A percentile compares a stretch with the other conserved stretches of the same genome.
phyloP scores from a whole-genome alignment of 1,140 invertebrate genomes.

The Caenorhabditis briggsae region DNA sequence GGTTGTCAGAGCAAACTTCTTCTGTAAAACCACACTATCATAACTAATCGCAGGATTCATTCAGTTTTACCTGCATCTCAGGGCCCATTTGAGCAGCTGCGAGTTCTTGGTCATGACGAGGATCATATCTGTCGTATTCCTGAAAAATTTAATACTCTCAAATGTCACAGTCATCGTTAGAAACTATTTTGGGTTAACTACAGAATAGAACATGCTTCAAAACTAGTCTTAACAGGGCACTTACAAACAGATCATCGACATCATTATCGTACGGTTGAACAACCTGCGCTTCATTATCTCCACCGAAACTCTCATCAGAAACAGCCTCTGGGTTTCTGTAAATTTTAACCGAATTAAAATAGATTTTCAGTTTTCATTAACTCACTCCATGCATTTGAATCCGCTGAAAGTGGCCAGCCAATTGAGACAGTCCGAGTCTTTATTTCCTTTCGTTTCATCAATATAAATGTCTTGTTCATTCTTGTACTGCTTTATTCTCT shows the following conservation, averaged over 20 bases:
- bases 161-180: too few species aligned
- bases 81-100: conserved; percentile 3
- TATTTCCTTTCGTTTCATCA: neutral
- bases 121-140: neutral
- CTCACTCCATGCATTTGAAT: conserved; percentile 47
- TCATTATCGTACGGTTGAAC: neutral
- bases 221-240: neutral
- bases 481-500: neutral
- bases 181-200: too few species aligned
- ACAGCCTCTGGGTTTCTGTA: neutral
- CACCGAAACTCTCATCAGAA: neutral
- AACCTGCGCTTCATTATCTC: neutral
- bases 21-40: neutral
- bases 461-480: neutral
- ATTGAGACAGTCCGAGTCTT: conserved; percentile 28
- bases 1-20: neutral
- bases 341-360: neutral
- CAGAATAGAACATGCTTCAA: too few species aligned
- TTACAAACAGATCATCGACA: neutral
- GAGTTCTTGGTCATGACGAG: neutral
- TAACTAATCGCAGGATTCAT: too few species aligned
- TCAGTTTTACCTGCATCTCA: conserved; percentile 4
- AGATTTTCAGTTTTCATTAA: too few species aligned
- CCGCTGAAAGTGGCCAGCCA: conserved; percentile 14
- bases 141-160: neutral